phyloP scores from a whole-genome alignment of 1,140 invertebrate genomes.

The Drosophila takahashii region DNA sequence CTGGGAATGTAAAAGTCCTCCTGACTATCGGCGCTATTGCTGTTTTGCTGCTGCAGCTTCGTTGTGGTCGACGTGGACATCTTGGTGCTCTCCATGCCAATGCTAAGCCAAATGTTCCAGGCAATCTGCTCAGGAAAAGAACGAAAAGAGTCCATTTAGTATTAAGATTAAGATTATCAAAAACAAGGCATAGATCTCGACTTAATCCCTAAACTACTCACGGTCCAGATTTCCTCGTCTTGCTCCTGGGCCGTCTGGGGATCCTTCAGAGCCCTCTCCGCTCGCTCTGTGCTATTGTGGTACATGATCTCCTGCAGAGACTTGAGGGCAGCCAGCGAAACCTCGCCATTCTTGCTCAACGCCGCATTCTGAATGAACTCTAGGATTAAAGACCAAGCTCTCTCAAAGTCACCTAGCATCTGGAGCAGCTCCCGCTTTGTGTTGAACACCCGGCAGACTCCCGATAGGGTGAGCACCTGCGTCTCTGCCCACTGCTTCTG shows the following conservation, averaged over 20 bases:
- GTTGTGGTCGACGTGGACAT: slow-evolving; percentile 86
- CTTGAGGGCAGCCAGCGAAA: slow-evolving; percentile 96
- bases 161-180: neutral
- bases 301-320: slow-evolving; percentile 97
- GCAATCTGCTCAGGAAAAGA: slow-evolving; percentile 85
- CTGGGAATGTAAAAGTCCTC: slow-evolving; percentile 93
- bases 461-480: slow-evolving; percentile 89
- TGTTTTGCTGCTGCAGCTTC: slow-evolving; percentile 42
- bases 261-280: slow-evolving; percentile 69
- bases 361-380: slow-evolving; percentile 97
- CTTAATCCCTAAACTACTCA: slow-evolving; percentile 58
- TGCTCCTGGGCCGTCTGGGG: slow-evolving; percentile 77
- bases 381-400: slow-evolving; percentile 96
- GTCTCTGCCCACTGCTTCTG: slow-evolving; percentile 99
- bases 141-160: neutral
- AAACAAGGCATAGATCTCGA: neutral
- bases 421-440: slow-evolving; percentile 94
- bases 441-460: slow-evolving; percentile 92
- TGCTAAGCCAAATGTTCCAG: slow-evolving; percentile 94
- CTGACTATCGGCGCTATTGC: slow-evolving; percentile 46
- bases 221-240: slow-evolving; percentile 89
- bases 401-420: slow-evolving; percentile 94
- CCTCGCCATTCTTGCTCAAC: slow-evolving; percentile 96
- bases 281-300: slow-evolving; percentile 68
- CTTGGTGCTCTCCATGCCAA: slow-evolving; percentile 91